Percentiles rank a stretch among this genome's conserved stretches.
These are phyloP conservation scores for Subacronicta megacephala DNA, from an alignment of 2,888 invertebrate genomes.

Conservation along the genomic window DNA sequence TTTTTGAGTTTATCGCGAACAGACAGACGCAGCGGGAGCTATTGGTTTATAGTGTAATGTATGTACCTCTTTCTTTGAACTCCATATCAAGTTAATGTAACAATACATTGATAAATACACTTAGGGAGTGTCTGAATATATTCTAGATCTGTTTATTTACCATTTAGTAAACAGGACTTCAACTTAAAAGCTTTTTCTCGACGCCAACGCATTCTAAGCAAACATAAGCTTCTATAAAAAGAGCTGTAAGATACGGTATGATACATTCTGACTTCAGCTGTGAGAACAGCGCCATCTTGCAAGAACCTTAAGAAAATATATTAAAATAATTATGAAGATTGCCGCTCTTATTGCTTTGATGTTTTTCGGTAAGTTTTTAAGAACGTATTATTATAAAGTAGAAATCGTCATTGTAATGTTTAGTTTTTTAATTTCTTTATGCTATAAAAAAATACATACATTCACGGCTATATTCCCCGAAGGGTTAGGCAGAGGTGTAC, in stretches of 20 bases:
- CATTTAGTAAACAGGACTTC: background rate
- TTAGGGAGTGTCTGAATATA: background rate
- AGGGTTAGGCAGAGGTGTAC: too few species aligned
- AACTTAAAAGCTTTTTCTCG: slow-evolving; percentile 3
- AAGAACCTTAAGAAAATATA: background rate
- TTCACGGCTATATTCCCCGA: too few species aligned
- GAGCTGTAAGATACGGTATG: background rate
- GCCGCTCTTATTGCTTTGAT: slow-evolving; percentile 3
- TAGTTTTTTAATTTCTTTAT: too few species aligned
- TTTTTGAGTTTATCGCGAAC: too few species aligned
- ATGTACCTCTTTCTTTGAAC: background rate
- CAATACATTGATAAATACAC: too few species aligned
- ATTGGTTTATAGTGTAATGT: too few species aligned
- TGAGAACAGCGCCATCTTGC: background rate
- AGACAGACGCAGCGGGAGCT: too few species aligned
- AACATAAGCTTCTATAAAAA: slow-evolving; percentile 4
- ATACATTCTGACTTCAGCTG: background rate
- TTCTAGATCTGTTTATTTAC: background rate
- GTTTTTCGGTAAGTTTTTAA: slow-evolving; percentile 10
- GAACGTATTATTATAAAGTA: too few species aligned
- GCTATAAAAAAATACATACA: too few species aligned
- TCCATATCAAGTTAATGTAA: background rate
- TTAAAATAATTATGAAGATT: slow-evolving; percentile 9
- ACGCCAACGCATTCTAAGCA: slow-evolving; percentile 6
- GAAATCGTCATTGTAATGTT: too few species aligned